phyloP scores from a whole-genome alignment of 2,797 vertebrate genomes.

The Meda fulgida region DNA sequence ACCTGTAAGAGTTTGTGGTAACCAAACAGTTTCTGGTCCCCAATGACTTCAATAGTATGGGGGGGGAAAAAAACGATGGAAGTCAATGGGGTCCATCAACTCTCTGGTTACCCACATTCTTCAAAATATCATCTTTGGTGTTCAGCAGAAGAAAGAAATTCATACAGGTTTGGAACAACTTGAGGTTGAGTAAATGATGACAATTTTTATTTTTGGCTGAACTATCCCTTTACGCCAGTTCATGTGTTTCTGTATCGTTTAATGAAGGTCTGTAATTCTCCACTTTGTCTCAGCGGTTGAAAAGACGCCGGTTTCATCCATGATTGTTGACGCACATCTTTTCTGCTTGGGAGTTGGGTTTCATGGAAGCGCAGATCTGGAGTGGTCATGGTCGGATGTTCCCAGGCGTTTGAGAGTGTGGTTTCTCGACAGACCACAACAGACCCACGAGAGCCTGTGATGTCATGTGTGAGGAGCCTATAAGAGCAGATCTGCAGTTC shows the following conservation, averaged over 20 bases:
- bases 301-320: slow-evolving; percentile 4
- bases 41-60: background rate
- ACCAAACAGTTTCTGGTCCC: background rate
- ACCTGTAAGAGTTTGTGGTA: too few relatives aligned
- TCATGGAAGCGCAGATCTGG: background rate
- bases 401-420: slow-evolving; percentile 16
- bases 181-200: background rate
- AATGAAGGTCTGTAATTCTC: slow-evolving; percentile 16
- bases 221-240: background rate
- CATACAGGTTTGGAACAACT: background rate
- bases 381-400: slow-evolving; percentile 9
- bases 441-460: slow-evolving; percentile 3
- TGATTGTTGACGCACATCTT: slow-evolving; percentile 7
- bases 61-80: too few relatives aligned
- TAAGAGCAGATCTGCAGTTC: background rate
- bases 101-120: background rate
- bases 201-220: background rate
- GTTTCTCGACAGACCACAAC: background rate
- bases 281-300: background rate
- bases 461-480: background rate
- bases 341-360: slow-evolving; percentile 8
- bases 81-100: background rate
- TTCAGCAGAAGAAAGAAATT: background rate
- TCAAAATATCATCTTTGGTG: background rate
- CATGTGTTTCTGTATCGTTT: background rate